Conservation (phyloP, 2,888 invertebrate genomes). For the Neria commutata region DNA sequence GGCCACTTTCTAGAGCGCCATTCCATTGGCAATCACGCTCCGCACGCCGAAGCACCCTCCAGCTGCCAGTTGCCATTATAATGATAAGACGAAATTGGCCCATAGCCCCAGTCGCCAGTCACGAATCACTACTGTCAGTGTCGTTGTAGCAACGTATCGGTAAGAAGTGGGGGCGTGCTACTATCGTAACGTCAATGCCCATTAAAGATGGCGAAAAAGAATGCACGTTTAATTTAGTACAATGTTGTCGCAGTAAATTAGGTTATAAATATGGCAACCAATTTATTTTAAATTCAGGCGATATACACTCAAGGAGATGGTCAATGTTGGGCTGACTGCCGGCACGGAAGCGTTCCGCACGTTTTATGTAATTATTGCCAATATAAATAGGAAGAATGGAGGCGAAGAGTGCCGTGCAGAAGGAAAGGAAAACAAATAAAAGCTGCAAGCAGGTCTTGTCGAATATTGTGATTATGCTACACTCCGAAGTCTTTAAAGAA, state of each 20-base stretch:
- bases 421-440: not conserved
- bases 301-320: not conserved
- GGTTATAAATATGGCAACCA: conserved; percentile 31
- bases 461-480: too few species aligned
- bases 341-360: not conserved
- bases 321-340: not conserved
- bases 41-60: not conserved
- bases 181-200: conserved; percentile 20
- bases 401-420: too few species aligned
- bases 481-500: too few species aligned
- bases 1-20: not conserved
- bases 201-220: conserved; percentile 31
- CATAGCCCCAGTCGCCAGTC: conserved; percentile 17
- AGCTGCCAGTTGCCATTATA: not conserved
- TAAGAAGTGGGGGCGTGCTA: not conserved
- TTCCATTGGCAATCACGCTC: not conserved
- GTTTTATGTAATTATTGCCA: not conserved
- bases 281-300: not conserved
- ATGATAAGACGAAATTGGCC: conserved; percentile 24
- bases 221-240: conserved; percentile 35
- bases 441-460: too few species aligned
- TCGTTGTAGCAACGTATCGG: not conserved
- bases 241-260: conserved; percentile 38
- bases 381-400: too few species aligned
- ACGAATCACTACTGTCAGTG: not conserved